Base-by-base conservation (phyloP, 2,888 invertebrate genomes). In the Leucozona laternaria region DNA sequence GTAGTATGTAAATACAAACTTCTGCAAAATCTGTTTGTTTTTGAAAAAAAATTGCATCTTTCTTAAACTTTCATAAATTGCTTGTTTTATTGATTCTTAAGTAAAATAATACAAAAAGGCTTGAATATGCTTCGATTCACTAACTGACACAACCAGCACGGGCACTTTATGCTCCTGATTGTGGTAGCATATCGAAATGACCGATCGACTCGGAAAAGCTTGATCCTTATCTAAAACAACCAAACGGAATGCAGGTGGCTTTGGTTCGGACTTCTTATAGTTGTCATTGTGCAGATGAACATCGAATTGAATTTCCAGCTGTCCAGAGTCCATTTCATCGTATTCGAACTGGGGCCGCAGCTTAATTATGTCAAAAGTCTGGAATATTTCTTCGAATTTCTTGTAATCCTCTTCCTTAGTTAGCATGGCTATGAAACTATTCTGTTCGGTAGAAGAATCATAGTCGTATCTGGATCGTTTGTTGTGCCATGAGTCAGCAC, bases 41-140 rank as follows among this genome's bases (percentile, higher is more conserved):
- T 25, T 25, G 25, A 3, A 25, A 25, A 25, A 25, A 25, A 25
- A 0, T 40, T n/a, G n/a, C n/a, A n/a, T n/a, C n/a, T n/a, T 15
- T 40, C 4, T 40, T 40, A 15, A 43, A 45, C 0, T 0, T 50
- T 50, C 22, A 28, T 55, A 55, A 55, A 55, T 7, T 15, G 2
- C 17, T n/a, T 4, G 0, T 20, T 37, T 37, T 40, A 22, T 60
- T 60, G 2, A 40, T 7, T 60, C 1, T 4, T 87, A 91, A 75
- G 90, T 91, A 72, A 91, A 91, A 90, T 90, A 89, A 88, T 92
- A 92, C 28, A 92, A 77, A 89, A 92, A 92, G 13, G 91, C 91
- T 75, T 92, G 92, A 77, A 92, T 90, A 79, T 92, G 91, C 72
- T 92, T 92, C 2, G 92, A 91, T 62, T 91, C 91, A 88, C 91